phyloP scores from a whole-genome alignment of 2,888 invertebrate species.

The Leptodirus hochenwartii region DNA sequence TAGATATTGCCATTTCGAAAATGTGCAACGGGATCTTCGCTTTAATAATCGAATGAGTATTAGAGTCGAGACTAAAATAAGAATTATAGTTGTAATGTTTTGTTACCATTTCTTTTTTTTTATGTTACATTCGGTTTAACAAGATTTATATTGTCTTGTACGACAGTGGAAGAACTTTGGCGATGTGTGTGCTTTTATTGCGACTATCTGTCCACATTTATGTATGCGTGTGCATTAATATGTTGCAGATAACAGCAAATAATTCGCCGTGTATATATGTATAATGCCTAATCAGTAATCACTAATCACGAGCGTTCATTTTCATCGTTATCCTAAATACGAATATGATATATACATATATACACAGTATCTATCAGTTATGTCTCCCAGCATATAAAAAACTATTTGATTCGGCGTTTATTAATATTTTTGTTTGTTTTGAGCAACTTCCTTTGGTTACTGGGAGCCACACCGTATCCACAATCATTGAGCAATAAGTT shows the following conservation, averaged over 20 bases:
- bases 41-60: not conserved
- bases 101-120: conserved; percentile 1
- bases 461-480: conserved; percentile 14
- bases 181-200: conserved; percentile 13
- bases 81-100: conserved; percentile 6
- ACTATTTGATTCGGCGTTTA: conserved; percentile 12
- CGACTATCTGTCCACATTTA: too few species aligned
- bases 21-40: conserved; percentile 1
- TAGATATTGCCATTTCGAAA: conserved; percentile 9
- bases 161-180: conserved; percentile 19
- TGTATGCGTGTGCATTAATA: too few species aligned
- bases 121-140: conserved; percentile 14
- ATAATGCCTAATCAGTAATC: too few species aligned
- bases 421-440: conserved; percentile 15
- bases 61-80: conserved; percentile 9
- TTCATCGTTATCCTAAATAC: too few species aligned
- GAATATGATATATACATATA: too few species aligned
- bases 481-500: conserved; percentile 12
- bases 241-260: too few species aligned
- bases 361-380: too few species aligned
- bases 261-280: too few species aligned
- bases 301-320: too few species aligned
- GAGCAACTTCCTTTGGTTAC: conserved; percentile 22
- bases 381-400: conserved; percentile 11
- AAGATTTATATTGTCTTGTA: conserved; percentile 19